Evolutionary conservation across 2,888 invertebrate genomes (phyloP), one percentile per base, ranked within the genome.

Genomic region (Galerucella calmariensis): DNA sequence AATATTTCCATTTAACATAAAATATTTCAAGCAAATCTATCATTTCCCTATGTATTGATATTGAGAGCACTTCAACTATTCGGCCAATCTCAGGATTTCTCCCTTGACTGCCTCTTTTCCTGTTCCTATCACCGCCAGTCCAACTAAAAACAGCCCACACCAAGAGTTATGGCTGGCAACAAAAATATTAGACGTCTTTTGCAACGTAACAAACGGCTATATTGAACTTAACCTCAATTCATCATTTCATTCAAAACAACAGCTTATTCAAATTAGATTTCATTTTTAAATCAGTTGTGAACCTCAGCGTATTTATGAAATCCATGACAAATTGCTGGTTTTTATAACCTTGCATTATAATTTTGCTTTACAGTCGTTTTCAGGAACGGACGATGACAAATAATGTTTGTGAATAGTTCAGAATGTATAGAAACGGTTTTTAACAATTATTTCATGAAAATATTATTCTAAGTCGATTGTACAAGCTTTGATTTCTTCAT

Each of bases 201-300:
- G 78, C 83, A 82, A 67, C 66, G 80, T 80, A 79, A 84, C 80
- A 79, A 78, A 84, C 78, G 77, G 79, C 82, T 78, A 76, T 70
- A 81, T 80, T 82, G 82, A 83, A 83, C 83, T 75, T 77, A 74
- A 82, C 83, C 83, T 80, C 81, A 78, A 84, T 84, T 80, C 82
- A 82, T 84, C 84, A 84, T 79, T 80, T 75, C 79, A 74, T 76
- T 73, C 77, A 79, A 81, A 82, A 82, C 80, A 79, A 69, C 76
- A 74, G 76, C 80, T 81, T 81, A 82, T 83, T 82, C 83, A 81
- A 83, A 83, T 82, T 81, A 82, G 80, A 81, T 79, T 77, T 63
- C 79, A 79, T 80, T 80, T 79, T 78, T 79, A 59, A 74, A 74
- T 74, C 74, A 66, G 44, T 46, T 14, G 51, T 59, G 62, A 58